A percentile compares a stretch with the other conserved stretches of the same genome.
These are phyloP conservation scores for Pituophis catenifer DNA, from an alignment of 2,113 vertebrate genomes.

Conservation along the genomic window DNA sequence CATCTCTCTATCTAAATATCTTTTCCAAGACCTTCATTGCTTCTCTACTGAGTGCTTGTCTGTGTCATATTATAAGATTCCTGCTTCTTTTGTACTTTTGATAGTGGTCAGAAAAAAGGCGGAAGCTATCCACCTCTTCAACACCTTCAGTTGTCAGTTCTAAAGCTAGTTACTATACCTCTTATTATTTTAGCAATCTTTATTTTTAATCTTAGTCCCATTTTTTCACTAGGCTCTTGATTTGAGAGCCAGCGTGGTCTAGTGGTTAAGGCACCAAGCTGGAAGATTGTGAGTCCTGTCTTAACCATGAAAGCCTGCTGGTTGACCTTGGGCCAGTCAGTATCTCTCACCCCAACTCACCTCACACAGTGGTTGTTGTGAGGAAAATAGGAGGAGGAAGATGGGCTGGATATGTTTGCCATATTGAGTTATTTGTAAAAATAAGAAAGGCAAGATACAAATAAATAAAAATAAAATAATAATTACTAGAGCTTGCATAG, in stretches of 20 bases:
- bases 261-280: too few species aligned
- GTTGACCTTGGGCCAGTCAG: too few species aligned
- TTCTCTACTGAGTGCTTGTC: background rate
- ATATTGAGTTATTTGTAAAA: too few species aligned
- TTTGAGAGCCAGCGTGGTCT: background rate
- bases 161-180: background rate
- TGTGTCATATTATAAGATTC: background rate
- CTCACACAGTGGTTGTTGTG: too few species aligned
- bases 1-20: background rate
- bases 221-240: background rate
- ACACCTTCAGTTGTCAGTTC: background rate
- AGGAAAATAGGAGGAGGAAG: too few species aligned
- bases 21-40: background rate
- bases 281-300: too few species aligned
- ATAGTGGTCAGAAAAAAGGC: background rate
- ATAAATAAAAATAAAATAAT: too few species aligned
- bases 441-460: too few species aligned
- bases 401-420: too few species aligned
- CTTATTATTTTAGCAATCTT: background rate
- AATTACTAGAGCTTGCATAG: too few species aligned
- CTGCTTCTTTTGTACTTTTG: background rate
- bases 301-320: too few species aligned
- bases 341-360: too few species aligned
- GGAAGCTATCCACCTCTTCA: background rate
- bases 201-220: background rate